Base-by-base conservation (phyloP, 2,888 invertebrate species). In the Cephus rjabovi region DNA sequence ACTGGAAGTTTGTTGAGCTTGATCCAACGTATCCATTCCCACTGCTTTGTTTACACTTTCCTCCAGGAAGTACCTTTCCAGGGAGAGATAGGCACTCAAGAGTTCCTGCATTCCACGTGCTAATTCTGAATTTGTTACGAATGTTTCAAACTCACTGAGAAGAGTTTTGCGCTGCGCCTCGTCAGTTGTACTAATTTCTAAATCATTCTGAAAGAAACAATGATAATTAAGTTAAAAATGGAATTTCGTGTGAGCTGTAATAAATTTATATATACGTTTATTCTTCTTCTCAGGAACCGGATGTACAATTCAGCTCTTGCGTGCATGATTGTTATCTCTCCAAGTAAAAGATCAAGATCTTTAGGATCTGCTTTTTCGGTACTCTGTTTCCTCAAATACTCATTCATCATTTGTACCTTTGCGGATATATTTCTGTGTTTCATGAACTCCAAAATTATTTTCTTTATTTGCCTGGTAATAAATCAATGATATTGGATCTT, bases 41-140 rank as follows among this genome's bases (percentile, higher is more conserved):
- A 98, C 94, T 1, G 98, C 99, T 92, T 99, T 99, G 74, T 95
- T 94, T 0, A 99, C 96, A 87, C 98, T 98, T 92, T 99, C 98
- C 84, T 97, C 96, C 94, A 99, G 95, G 91, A 98, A 99, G 92
- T 96, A 99, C 89, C 98, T 96, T 91, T 99, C 99, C 85, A 99
- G 93, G 33, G 96, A 94, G 76, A 99, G 94, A 92, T 99, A 99
- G 81, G 96, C 95, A 69, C 97, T 96, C 1, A 99, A 93, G 34
- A 97, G 90, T 85, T 97, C 96, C 88, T 97, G 97, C 92, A 97
- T 96, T 73, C 95, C 95, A 35, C 95, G 94, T 83, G 95, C 96
- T 81, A 96, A 92, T 86, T 95, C 95, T 81, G 96, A 96, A 79
- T 95, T 94, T 40, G 94, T 93, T 33, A 98, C 93, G 76, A 96